Evolutionary conservation across 2,888 invertebrate species (phyloP), one percentile per base, ranked within the genome.

Genomic region (Epinotia demarniana): DNA sequence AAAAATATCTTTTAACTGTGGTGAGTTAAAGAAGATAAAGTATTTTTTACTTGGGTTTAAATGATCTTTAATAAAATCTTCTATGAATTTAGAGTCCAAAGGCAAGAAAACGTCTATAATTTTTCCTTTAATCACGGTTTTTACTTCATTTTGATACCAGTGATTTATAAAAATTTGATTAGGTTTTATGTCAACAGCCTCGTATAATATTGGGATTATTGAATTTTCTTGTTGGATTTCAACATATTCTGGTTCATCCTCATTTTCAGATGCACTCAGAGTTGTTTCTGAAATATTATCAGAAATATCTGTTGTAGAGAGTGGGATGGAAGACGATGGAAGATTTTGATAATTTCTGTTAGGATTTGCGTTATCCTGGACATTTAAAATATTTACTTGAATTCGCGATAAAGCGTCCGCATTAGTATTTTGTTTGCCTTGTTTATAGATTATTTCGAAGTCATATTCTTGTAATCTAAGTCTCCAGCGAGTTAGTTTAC

Each of bases 61-160:
- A 19, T 83, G 79, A 62, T 80, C 79, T 70, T 82, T 81, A 2
- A 85, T 49, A 74, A 84, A 83, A 9, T 78, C 5, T 79, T 82
- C 84, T 1, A 82, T 57, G 27, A 82, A n/a, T 8, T 81, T 77
- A 0, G 13, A 3, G 63, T 84, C 69, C 60, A 74, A 5, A 0
- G 83, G 83, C 67, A 83, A 27, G 49, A 77, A 73, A 11, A 83
- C 80, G 75, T 84, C 81, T 18, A 83, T 18, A 18, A 84, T 61
- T 78, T 81, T 62, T 81, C 81, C 76, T 82, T 84, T 0, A 68
- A 12, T 6, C 66, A 72, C 1, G 82, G 81, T 12, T 81, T 33
- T 46, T 81, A 61, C 71, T 81, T 82, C 71, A 60, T 83, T 73
- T 78, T 71, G 79, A 57, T 62, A 61, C 80, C 82, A 83, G 2